These are phyloP conservation scores for Xanthia icteritia DNA, from an alignment of 2,888 invertebrate genomes.

Conservation along the genomic window DNA sequence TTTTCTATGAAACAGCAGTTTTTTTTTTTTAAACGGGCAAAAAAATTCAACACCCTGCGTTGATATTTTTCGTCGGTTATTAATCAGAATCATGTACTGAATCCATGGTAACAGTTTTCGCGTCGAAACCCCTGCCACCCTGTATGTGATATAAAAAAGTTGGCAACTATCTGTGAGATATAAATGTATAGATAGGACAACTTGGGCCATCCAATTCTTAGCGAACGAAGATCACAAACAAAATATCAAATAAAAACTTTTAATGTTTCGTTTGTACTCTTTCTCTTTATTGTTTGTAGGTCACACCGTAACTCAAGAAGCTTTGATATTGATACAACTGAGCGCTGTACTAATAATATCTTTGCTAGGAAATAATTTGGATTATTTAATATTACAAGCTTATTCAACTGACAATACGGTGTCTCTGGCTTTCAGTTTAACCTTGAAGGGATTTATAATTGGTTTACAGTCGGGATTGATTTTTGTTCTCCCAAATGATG, in stretches of 20 bases:
- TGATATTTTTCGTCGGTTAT: too few relatives aligned
- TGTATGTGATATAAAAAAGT: too few relatives aligned
- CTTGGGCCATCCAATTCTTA: background rate
- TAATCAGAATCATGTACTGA: too few relatives aligned
- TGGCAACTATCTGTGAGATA: background rate
- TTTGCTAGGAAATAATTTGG: background rate
- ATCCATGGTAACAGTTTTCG: too few relatives aligned
- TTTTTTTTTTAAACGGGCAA: too few relatives aligned
- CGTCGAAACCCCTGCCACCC: too few relatives aligned
- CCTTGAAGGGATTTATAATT: background rate
- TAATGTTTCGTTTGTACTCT: slow-evolving; percentile 26
- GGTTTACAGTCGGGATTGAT: background rate
- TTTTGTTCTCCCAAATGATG: background rate
- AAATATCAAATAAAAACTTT: slow-evolving; percentile 41
- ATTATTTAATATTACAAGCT: background rate
- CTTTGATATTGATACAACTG: slow-evolving; percentile 52
- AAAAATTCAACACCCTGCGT: too few relatives aligned
- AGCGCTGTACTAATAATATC: slow-evolving; percentile 10
- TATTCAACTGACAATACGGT: background rate
- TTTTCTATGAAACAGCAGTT: too few relatives aligned
- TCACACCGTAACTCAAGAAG: slow-evolving; percentile 36
- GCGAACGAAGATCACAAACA: background rate
- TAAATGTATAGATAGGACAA: slow-evolving; percentile 1
- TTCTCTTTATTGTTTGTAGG: slow-evolving; percentile 39
- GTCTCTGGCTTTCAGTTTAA: slow-evolving; percentile 8